Conservation (phyloP, 2,113 vertebrate species). For the Equus quagga region DNA sequence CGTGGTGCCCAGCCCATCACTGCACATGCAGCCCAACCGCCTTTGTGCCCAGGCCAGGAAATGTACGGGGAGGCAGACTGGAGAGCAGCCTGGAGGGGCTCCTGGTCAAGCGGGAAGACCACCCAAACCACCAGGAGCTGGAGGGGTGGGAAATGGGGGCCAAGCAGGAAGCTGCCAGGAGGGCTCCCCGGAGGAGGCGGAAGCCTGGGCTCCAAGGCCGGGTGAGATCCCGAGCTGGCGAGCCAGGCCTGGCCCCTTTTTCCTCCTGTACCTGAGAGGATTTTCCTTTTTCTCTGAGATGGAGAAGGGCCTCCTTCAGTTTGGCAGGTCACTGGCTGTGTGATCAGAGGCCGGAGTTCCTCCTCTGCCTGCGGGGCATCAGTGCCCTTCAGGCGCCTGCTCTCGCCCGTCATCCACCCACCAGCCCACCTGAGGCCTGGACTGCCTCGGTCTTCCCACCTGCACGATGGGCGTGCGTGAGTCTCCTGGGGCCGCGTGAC, state of each 20-base stretch:
- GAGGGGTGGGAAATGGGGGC: neutral
- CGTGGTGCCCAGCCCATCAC: rapidly evolving
- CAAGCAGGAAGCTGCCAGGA: neutral
- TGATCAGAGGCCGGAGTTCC: neutral
- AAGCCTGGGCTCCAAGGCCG: neutral
- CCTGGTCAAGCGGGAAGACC: rapidly evolving
- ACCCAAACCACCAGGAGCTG: rapidly evolving
- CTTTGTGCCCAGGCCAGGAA: rapidly evolving
- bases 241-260: neutral
- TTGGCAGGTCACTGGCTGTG: neutral
- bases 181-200: neutral
- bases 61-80: neutral
- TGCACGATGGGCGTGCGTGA: rapidly evolving
- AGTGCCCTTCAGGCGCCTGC: rapidly evolving
- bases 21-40: rapidly evolving
- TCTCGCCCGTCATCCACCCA: neutral
- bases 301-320: neutral
- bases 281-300: neutral
- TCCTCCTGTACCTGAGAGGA: rapidly evolving
- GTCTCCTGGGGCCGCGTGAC: neutral
- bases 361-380: too few species aligned
- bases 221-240: neutral
- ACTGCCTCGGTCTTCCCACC: rapidly evolving
- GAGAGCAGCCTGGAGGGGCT: neutral
- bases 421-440: rapidly evolving